A percentile compares a stretch with the other conserved stretches of the same genome.
phyloP scores from a whole-genome alignment of 2,888 invertebrate genomes.

The Tethea ocularis region DNA sequence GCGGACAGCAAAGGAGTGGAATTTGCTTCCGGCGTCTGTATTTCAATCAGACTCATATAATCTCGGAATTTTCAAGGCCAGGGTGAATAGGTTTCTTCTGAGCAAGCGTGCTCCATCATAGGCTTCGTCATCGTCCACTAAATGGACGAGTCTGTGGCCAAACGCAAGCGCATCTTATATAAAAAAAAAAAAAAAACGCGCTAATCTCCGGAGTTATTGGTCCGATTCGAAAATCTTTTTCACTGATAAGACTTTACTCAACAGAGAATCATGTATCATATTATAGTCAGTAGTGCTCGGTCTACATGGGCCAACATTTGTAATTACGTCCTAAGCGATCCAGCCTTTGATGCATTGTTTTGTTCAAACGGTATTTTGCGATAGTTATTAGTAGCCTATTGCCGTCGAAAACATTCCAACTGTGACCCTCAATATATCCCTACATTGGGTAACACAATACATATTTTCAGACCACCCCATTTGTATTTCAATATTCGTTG shows the following conservation, averaged over 20 bases:
- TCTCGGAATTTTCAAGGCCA: no score
- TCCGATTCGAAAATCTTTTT: no score
- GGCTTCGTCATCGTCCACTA: no score
- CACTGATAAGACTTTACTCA: neutral
- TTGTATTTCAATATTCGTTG: conserved; percentile 49
- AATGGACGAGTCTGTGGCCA: no score
- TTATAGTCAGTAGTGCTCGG: conserved; percentile 26
- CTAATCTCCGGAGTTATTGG: no score
- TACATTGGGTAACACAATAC: conserved; percentile 44
- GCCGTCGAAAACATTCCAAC: conserved; percentile 57
- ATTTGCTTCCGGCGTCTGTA: no score
- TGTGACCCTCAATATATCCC: conserved; percentile 28
- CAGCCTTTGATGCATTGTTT: conserved; percentile 58
- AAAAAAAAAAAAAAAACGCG: no score
- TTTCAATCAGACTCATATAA: no score
- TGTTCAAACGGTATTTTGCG: conserved; percentile 54
- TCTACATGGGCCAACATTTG: conserved; percentile 41
- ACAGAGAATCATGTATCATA: neutral
- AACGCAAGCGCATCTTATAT: no score
- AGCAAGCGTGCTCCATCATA: no score
- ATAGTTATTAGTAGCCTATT: conserved; percentile 60
- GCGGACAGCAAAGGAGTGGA: no score
- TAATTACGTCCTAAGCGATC: conserved; percentile 63
- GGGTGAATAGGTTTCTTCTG: no score
- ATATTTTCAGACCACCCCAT: conserved; percentile 47